Conservation (phyloP, 2,113 vertebrate genomes). For the Psittacula cyanocephala region DNA sequence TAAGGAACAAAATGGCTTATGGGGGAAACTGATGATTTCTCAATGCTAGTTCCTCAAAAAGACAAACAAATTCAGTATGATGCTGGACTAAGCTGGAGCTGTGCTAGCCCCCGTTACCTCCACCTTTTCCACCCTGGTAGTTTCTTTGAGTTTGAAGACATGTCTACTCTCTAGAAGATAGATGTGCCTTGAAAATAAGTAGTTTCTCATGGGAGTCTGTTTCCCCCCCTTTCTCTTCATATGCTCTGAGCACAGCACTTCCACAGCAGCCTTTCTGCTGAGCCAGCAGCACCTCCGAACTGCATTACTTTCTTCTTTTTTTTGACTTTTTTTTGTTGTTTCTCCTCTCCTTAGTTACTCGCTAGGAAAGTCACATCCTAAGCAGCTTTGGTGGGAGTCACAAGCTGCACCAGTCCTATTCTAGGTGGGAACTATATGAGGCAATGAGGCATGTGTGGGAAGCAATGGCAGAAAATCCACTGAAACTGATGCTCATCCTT, state of each 20-base stretch:
- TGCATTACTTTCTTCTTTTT: background rate
- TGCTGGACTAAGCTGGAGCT: background rate
- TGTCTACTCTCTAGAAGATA: background rate
- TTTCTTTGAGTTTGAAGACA: background rate
- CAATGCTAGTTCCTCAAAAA: background rate
- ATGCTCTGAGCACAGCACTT: background rate
- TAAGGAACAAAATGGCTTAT: background rate
- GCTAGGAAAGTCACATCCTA: background rate
- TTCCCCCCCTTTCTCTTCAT: background rate
- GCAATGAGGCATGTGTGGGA: background rate
- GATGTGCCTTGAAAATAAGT: background rate
- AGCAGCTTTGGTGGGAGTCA: background rate
- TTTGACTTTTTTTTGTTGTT: too few relatives aligned
- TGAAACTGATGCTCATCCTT: background rate
- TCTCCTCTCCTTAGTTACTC: background rate
- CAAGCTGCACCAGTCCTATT: background rate
- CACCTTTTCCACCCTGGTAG: background rate
- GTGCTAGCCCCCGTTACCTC: background rate
- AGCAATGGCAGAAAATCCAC: background rate
- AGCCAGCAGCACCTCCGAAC: background rate
- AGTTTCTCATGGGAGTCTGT: background rate
- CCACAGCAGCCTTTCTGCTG: background rate
- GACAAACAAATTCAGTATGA: background rate
- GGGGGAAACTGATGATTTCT: background rate
- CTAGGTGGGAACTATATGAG: background rate